Evolutionary conservation across 2,888 invertebrate genomes (phyloP), one percentile per base, ranked within the genome.

Genomic region (Autographa pulchrina): DNA sequence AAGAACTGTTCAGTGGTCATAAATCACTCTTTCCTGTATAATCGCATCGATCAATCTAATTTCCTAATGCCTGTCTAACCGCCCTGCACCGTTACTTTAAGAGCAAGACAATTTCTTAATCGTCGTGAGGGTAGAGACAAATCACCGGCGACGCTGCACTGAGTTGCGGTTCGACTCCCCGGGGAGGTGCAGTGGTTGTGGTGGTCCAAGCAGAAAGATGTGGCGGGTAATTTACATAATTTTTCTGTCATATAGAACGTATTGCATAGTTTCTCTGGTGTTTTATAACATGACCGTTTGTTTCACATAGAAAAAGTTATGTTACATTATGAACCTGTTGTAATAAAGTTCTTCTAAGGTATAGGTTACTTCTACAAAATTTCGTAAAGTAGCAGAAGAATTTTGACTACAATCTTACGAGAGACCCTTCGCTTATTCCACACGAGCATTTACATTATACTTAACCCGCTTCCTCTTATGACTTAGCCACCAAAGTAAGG

Each of bases 71-170:
- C 68, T 35, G 68, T 75, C 75, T 70, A 64, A 56, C 68, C 71
- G 59, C 79, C 68, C 54, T 59, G n/a, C 43, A 62, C 65, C 72
- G 77, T 83, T 87, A 86, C 85, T 83, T 86, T 80, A 86, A 85
- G 79, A 83, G 86, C 82, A 80, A 83, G 81, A 88, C 90, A 85
- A 92, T 93, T 92, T 92, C 93, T 93, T 94, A 94, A 94, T 94
- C 92, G 93, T 78, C 87, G 85, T 83, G 86, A 86, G 89, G 91
- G 89, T 88, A 84, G 84, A 92, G 92, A 94, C 94, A 92, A 94
- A 94, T 95, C 94, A 92, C 93, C 92, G 89, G 85, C 85, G 87
- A 86, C 85, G 85, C 85, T 92, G 91, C 91, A 91, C 81, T 86
- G 92, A 90, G 91, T 88, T 92, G 92, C 86, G 89, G 91, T 89